These are phyloP conservation scores for Pachyrhynchus sulphureomaculatus DNA, from an alignment of 1,140 invertebrate species.

Conservation along the genomic window DNA sequence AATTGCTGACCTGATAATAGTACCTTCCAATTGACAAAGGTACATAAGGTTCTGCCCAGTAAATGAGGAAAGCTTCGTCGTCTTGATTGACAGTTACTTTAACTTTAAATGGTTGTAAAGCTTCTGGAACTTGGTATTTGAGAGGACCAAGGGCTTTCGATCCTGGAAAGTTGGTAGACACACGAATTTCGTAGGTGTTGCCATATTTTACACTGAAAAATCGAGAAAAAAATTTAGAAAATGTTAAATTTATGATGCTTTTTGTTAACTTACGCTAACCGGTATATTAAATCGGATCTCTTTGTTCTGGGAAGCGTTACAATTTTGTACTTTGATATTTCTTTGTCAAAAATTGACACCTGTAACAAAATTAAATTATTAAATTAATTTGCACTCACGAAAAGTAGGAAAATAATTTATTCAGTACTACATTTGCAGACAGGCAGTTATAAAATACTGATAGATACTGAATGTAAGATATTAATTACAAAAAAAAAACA, in stretches of 20 bases:
- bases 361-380: too few relatives aligned
- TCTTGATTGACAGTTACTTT: constrained; percentile 34
- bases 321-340: background rate
- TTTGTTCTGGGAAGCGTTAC: constrained; percentile 3
- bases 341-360: constrained; percentile 7
- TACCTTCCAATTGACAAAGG: constrained; percentile 34
- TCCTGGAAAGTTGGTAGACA: constrained; percentile 36
- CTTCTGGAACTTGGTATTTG: constrained; percentile 34
- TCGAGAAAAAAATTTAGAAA: too few relatives aligned
- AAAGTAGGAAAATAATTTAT: too few relatives aligned
- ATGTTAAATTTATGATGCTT: too few relatives aligned
- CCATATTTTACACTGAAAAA: constrained; percentile 32
- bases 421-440: too few relatives aligned
- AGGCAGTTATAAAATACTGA: too few relatives aligned
- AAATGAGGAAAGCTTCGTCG: constrained; percentile 38
- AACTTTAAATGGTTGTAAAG: constrained; percentile 41
- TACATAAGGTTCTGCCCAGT: constrained; percentile 41
- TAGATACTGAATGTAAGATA: too few relatives aligned
- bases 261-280: background rate
- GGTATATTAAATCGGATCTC: constrained; percentile 4
- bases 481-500: too few relatives aligned
- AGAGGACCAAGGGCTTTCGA: constrained; percentile 31
- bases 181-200: constrained; percentile 34
- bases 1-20: constrained; percentile 41
- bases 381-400: too few relatives aligned